Evolutionary conservation across 2,797 vertebrate species (phyloP).

Genomic region (Karalla daura): DNA sequence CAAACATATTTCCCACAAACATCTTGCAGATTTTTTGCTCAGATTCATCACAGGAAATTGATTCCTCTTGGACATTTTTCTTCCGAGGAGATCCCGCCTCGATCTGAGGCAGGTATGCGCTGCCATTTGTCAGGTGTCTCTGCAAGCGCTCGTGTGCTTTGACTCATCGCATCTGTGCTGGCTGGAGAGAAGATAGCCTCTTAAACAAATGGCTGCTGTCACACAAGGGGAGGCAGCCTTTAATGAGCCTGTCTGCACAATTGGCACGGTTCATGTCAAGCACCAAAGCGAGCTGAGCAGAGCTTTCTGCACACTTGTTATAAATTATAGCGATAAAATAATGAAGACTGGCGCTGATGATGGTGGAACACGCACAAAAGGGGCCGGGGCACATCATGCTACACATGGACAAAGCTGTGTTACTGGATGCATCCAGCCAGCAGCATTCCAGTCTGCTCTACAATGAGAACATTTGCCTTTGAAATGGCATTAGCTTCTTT

Average conservation of each 20-base stretch:
- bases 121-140: conserved; percentile 64
- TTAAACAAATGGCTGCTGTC: conserved; percentile 64
- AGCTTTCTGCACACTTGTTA: conserved; percentile 13
- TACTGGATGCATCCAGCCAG: conserved; percentile 31
- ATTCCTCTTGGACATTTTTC: conserved; percentile 52
- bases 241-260: conserved; percentile 69
- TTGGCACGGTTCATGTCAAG: conserved; percentile 45
- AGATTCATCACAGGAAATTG: conserved; percentile 64
- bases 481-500: neutral
- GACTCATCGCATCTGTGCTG: conserved; percentile 51
- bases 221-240: conserved; percentile 57
- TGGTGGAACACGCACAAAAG: conserved; percentile 9
- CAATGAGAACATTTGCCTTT: conserved; percentile 16
- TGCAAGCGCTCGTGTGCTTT: conserved; percentile 27
- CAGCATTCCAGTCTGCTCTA: conserved; percentile 8
- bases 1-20: conserved; percentile 32
- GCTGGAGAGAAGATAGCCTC: conserved; percentile 59
- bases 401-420: conserved; percentile 25
- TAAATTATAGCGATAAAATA: too few species aligned
- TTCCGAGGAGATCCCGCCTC: conserved; percentile 21
- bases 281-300: conserved; percentile 10
- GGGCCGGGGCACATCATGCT: neutral
- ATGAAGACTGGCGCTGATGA: conserved; percentile 29
- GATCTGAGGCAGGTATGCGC: conserved; percentile 45
- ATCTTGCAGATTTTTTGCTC: conserved; percentile 36